Conservation (phyloP, 2,888 invertebrate genomes). For the Rhagonycha fulva region DNA sequence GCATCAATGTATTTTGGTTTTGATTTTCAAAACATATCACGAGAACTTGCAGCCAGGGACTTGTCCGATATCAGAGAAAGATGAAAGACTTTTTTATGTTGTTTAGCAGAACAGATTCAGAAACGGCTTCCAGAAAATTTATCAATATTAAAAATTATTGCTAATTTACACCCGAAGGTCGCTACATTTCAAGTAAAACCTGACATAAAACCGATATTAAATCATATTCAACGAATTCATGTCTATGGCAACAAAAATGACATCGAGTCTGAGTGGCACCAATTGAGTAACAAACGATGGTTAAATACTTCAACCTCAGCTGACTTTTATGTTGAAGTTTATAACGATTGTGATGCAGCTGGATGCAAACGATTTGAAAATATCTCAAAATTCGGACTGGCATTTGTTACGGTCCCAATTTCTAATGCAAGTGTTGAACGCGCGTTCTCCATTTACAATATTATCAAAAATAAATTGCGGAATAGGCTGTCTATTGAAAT, state of each 20-base stretch:
- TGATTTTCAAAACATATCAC: constrained; percentile 31
- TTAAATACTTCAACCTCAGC: constrained; percentile 11
- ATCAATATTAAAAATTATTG: constrained; percentile 31
- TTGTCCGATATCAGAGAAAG: constrained; percentile 30
- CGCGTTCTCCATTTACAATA: no score
- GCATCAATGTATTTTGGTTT: constrained; percentile 40
- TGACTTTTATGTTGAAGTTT: constrained; percentile 4
- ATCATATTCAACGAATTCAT: constrained; percentile 23
- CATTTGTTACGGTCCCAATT: no score
- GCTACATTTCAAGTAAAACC: constrained; percentile 33
- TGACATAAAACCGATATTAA: constrained; percentile 22
- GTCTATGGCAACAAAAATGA: constrained; percentile 29
- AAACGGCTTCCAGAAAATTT: constrained; percentile 36
- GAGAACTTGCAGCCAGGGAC: not conserved
- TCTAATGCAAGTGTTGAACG: no score
- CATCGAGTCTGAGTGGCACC: constrained; percentile 29
- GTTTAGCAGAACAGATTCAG: constrained; percentile 32
- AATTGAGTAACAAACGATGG: constrained; percentile 27
- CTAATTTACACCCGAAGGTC: constrained; percentile 24
- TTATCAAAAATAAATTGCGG: constrained; percentile 4
- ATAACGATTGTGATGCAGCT: not conserved
- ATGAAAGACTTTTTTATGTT: constrained; percentile 32
- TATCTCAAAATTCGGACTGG: not conserved
- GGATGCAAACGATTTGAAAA: not conserved
- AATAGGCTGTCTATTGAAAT: constrained; percentile 3